Percentiles rank a stretch among this genome's conserved stretches.
These are phyloP conservation scores for Nicator chloris DNA, from an alignment of 2,113 vertebrate genomes.

Conservation along the genomic window DNA sequence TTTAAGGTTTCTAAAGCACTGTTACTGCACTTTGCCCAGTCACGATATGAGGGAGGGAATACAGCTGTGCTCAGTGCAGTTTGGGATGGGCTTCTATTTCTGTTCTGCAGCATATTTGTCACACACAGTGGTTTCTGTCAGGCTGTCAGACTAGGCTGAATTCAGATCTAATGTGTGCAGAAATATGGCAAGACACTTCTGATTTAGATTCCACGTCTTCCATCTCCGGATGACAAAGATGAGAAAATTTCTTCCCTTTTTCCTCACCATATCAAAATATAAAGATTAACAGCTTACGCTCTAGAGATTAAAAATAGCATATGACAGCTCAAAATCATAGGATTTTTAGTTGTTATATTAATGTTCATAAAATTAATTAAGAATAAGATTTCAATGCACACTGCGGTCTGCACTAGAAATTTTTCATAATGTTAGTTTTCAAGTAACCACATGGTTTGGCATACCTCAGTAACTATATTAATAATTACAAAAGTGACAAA, in stretches of 20 bases:
- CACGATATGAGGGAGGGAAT: background rate
- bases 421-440: background rate
- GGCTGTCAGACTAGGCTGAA: background rate
- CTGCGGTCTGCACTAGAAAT: background rate
- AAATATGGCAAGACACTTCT: background rate
- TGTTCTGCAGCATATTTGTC: background rate
- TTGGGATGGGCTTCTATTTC: conserved; percentile 1
- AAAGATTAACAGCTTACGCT: background rate
- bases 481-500: background rate
- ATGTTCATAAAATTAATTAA: background rate
- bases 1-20: background rate
- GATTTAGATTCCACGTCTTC: background rate
- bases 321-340: background rate
- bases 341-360: background rate
- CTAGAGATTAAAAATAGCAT: background rate
- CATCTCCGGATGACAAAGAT: background rate
- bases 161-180: background rate
- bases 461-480: background rate
- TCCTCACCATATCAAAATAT: background rate
- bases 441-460: background rate
- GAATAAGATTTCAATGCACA: background rate
- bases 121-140: background rate
- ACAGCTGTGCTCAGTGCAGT: background rate
- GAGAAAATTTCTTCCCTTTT: background rate
- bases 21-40: background rate